Evolutionary conservation across 2,113 vertebrate species (phyloP).

Genomic region (Phoxinus phoxinus): DNA sequence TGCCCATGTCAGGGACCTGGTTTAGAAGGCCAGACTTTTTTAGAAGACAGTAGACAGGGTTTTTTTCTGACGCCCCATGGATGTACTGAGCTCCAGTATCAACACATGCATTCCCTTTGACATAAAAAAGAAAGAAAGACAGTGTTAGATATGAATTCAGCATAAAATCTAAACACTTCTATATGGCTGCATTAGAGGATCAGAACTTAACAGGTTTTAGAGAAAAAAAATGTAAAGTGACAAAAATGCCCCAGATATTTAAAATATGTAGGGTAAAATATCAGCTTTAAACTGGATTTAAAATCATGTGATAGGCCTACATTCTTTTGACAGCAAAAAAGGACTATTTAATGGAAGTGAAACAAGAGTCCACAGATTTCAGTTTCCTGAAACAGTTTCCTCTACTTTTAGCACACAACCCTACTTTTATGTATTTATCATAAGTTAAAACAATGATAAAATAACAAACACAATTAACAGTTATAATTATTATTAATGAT

Average conservation of each 20-base stretch:
- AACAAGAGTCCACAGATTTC: background rate
- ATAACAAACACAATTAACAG: background rate
- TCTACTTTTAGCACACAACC: background rate
- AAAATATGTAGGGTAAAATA: too few relatives aligned
- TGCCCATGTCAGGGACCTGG: slow-evolving; percentile 40
- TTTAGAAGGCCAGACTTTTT: slow-evolving; percentile 53
- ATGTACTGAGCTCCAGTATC: slow-evolving; percentile 62
- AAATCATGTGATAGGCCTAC: background rate
- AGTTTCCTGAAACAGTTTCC: slow-evolving; percentile 11
- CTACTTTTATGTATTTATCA: background rate
- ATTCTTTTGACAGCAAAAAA: background rate
- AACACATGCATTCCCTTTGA: slow-evolving; percentile 54
- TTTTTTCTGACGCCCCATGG: slow-evolving; percentile 57
- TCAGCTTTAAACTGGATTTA: too few relatives aligned
- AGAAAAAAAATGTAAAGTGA: background rate
- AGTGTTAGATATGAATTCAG: background rate
- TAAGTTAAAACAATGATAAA: background rate
- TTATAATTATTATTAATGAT: background rate
- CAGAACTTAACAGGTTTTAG: background rate
- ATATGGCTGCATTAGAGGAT: background rate
- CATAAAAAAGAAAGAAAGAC: background rate
- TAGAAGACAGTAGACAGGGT: slow-evolving; percentile 57
- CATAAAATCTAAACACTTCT: background rate
- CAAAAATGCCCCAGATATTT: background rate
- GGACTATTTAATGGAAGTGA: background rate